Percentiles rank a stretch among this genome's conserved stretches.
phyloP scores from a whole-genome alignment of 2,888 invertebrate genomes.

The Drepanosiphum platanoidis region DNA sequence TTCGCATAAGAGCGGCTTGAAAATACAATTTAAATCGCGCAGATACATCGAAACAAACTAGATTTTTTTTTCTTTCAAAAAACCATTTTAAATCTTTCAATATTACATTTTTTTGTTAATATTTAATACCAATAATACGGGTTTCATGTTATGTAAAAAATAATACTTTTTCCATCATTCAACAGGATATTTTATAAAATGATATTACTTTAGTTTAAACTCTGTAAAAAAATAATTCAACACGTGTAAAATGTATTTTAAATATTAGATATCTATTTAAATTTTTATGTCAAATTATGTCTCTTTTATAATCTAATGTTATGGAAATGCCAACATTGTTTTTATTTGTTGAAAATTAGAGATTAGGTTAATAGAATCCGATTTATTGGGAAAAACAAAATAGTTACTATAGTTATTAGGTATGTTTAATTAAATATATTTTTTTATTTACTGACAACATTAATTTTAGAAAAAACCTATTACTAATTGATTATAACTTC shows the following conservation, averaged over 20 bases:
- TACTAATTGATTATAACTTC: no score
- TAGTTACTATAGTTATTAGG: no score
- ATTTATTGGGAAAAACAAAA: no score
- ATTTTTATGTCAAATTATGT: no score
- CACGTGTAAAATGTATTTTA: not conserved
- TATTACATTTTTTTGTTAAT: constrained; percentile 33
- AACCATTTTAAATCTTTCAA: constrained; percentile 39
- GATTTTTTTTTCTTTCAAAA: constrained; percentile 5
- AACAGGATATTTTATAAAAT: not conserved
- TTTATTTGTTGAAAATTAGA: no score
- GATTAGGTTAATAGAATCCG: no score
- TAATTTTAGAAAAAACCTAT: no score
- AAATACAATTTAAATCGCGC: constrained; percentile 51
- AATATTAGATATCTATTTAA: not conserved
- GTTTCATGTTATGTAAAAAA: not conserved
- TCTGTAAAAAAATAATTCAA: not conserved
- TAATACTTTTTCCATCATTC: not conserved
- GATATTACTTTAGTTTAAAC: not conserved
- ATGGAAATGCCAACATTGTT: no score
- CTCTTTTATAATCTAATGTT: no score
- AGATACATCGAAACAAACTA: constrained; percentile 1
- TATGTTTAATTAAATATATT: no score
- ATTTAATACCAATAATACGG: not conserved
- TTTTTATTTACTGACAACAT: no score
- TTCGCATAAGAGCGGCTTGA: constrained; percentile 4